Evolutionary conservation across 2,888 invertebrate genomes (phyloP), one percentile per base, ranked within the genome.

Genomic region (Beris morrisii): DNA sequence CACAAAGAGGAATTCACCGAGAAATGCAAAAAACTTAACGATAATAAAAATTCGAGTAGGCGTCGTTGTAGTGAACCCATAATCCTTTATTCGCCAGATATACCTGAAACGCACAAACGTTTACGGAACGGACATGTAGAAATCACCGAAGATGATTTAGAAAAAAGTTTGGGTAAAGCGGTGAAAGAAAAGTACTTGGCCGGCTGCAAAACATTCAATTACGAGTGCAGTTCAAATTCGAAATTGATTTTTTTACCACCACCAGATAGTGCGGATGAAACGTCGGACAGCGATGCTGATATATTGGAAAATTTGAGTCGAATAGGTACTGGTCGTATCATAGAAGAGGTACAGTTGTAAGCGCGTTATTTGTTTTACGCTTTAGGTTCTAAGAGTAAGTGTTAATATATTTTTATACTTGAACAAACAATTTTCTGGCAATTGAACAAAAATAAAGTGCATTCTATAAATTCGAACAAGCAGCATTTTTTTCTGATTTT

Each of bases 271-370:
- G 7, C 4, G 13, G 15, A 28, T 22, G 9, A 12, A 1, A 64
- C 9, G 22, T 57, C 68, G 28, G 68, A 65, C 11, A 63, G 53
- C 9, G 68, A 68, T 13, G 50, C 4, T 15, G 68, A 68, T 46
- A 30, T 54, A 15, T 38, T 68, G 30, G 68, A 67, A 2, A 52
- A 4, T n/a, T 44, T 67, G n/a, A 5, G 11, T 0, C 30, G 38
- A 7, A 45, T 31, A 5, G 43, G 1, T 13, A 59, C 13, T 3
- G 68, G 67, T 1, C 4, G 32, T 28, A 57, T 68, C 30, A 12
- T 67, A 4, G 64, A 67, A 53, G 58, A 67, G 11, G 52, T 43
- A 3, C 22, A 22, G 22, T 22, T 22, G 1, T 22, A 22, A 22
- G 22, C 22, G 22, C 22, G 22, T 56, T 56, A 38, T 56, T 56